These are phyloP conservation scores for Coecobrya sp. DNA, from an alignment of 2,888 invertebrate species.

Conservation along the genomic window DNA sequence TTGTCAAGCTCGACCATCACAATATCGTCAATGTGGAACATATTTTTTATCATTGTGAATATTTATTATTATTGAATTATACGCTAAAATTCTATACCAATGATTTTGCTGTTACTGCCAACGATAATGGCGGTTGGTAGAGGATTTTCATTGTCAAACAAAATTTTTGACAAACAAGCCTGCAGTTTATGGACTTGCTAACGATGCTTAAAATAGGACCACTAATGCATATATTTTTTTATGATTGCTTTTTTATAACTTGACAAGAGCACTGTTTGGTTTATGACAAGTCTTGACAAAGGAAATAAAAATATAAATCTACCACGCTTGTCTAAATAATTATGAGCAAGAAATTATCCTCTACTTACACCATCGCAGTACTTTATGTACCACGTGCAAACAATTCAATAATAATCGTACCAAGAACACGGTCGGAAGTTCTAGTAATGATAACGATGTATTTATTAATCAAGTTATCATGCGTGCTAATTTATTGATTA, in stretches of 20 bases:
- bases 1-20: slow-evolving; percentile 49
- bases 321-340: neutral
- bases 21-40: neutral
- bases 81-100: neutral
- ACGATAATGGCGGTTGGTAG: slow-evolving; percentile 4
- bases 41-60: slow-evolving; percentile 10
- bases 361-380: too few species aligned
- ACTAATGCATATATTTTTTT: neutral
- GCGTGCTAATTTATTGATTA: neutral
- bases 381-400: too few species aligned
- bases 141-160: slow-evolving; percentile 27
- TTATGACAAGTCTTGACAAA: slow-evolving; percentile 18
- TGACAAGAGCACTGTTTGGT: neutral
- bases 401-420: too few species aligned
- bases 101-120: neutral
- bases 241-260: neutral
- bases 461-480: neutral
- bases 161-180: neutral
- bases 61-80: neutral
- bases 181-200: neutral
- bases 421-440: neutral
- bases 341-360: neutral
- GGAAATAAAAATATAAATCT: slow-evolving; percentile 27
- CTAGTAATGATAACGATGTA: neutral
- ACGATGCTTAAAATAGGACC: neutral